These are phyloP conservation scores for Gulo gulo DNA, from an alignment of 2,113 vertebrate species.

Conservation along the genomic window DNA sequence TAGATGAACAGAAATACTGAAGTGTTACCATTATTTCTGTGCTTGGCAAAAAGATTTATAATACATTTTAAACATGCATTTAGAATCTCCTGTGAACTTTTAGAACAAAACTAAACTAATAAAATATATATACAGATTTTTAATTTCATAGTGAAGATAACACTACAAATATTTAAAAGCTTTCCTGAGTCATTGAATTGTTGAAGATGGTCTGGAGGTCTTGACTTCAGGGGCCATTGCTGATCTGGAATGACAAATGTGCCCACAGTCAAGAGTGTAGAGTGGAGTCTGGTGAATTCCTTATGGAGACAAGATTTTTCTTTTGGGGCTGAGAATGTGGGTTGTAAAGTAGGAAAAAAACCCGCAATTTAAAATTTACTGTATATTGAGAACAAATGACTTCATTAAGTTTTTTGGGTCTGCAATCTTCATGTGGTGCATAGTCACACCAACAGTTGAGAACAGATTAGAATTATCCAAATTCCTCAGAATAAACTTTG, in stretches of 20 bases:
- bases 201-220: background rate
- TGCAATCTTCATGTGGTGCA: slow-evolving; percentile 48
- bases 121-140: background rate
- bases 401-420: slow-evolving; percentile 71
- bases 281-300: background rate
- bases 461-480: slow-evolving; percentile 59
- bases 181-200: background rate
- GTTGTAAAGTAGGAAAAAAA: background rate
- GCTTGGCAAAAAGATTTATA: slow-evolving; percentile 17
- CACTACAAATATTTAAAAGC: background rate
- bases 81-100: slow-evolving; percentile 7
- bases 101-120: slow-evolving; percentile 12
- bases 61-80: background rate
- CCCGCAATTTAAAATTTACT: background rate
- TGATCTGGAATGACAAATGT: slow-evolving; percentile 5
- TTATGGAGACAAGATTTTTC: slow-evolving; percentile 8
- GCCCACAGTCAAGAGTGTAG: background rate
- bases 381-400: slow-evolving; percentile 72
- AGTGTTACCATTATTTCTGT: background rate
- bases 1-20: background rate
- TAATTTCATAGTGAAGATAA: background rate
- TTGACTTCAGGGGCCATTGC: slow-evolving; percentile 1
- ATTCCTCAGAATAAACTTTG: slow-evolving; percentile 57
- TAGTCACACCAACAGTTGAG: slow-evolving; percentile 55
- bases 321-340: background rate